phyloP scores from a whole-genome alignment of 30 jellyfish, hydroid and myxozoan species.

The Aurelia sp. region DNA sequence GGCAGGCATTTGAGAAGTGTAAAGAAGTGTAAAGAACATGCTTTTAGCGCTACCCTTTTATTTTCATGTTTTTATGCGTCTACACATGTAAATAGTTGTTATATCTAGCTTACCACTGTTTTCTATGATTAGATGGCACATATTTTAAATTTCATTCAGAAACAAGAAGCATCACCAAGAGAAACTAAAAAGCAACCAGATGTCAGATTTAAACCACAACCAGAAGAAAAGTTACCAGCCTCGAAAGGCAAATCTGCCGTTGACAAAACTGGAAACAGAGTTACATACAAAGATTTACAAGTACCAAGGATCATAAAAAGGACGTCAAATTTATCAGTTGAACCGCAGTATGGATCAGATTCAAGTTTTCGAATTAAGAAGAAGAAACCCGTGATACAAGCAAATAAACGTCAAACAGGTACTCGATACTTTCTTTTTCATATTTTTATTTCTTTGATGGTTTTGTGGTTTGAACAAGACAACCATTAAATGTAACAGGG shows the following conservation, averaged over 20 bases:
- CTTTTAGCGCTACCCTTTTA: no score
- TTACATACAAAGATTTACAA: constrained; percentile 50
- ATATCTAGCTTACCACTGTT: neutral
- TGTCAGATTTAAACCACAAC: neutral
- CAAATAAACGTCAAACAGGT: constrained; percentile 45
- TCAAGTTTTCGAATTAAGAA: constrained; percentile 48
- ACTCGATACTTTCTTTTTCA: neutral
- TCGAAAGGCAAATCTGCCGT: neutral
- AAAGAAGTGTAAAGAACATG: no score
- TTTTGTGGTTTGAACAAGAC: neutral
- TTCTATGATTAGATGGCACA: neutral
- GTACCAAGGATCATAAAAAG: constrained; percentile 71
- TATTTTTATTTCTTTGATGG: neutral
- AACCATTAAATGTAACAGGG: no score
- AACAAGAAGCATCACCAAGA: neutral
- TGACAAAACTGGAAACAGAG: constrained; percentile 58
- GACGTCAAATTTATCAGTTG: constrained; percentile 83
- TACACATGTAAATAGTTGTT: no score
- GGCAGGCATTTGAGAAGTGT: no score
- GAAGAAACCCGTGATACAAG: constrained; percentile 33
- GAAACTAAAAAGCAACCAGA: constrained; percentile 34
- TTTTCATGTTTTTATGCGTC: no score
- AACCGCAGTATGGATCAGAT: constrained; percentile 94
- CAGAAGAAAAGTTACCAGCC: constrained; percentile 3
- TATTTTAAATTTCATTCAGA: neutral